A percentile compares a stretch with the other conserved stretches of the same genome.
Evolutionary conservation across 2,113 vertebrate species (phyloP).

Genomic region (Myocastor coypus): DNA sequence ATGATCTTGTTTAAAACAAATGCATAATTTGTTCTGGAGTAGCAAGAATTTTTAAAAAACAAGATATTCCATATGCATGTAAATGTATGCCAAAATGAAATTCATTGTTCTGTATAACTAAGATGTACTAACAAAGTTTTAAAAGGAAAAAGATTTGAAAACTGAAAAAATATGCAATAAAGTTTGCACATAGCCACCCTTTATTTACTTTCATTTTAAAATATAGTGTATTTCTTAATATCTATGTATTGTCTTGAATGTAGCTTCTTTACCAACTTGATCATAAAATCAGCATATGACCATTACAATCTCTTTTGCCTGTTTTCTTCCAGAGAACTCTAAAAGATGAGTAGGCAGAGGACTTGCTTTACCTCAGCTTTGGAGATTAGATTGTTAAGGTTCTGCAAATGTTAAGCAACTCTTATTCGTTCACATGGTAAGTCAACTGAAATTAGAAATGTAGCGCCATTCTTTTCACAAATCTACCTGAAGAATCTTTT

Average conservation of each 20-base stretch:
- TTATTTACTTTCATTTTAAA: conserved; percentile 31
- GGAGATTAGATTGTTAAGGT: not conserved
- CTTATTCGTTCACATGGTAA: not conserved
- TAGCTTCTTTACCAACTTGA: not conserved
- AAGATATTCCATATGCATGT: not conserved
- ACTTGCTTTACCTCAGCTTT: not conserved
- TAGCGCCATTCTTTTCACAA: conserved; percentile 13
- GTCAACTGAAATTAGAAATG: conserved; percentile 5
- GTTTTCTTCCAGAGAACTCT: not conserved
- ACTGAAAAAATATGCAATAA: not conserved
- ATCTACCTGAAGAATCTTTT: not conserved
- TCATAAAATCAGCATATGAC: conserved; percentile 32
- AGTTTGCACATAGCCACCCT: not conserved
- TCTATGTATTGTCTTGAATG: conserved; percentile 32
- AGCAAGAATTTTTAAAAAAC: conserved; percentile 2
- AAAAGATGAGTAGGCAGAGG: not conserved
- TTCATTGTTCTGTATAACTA: not conserved
- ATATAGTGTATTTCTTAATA: not conserved
- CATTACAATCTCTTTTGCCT: not conserved
- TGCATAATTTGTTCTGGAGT: not conserved
- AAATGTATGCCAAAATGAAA: not conserved
- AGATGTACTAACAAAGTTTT: not conserved
- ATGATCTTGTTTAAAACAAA: not conserved
- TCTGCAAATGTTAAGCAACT: conserved; percentile 11
- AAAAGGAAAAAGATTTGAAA: not conserved